These are phyloP conservation scores for Tridacna gigas DNA, from an alignment of 2,888 invertebrate species.

Conservation along the genomic window DNA sequence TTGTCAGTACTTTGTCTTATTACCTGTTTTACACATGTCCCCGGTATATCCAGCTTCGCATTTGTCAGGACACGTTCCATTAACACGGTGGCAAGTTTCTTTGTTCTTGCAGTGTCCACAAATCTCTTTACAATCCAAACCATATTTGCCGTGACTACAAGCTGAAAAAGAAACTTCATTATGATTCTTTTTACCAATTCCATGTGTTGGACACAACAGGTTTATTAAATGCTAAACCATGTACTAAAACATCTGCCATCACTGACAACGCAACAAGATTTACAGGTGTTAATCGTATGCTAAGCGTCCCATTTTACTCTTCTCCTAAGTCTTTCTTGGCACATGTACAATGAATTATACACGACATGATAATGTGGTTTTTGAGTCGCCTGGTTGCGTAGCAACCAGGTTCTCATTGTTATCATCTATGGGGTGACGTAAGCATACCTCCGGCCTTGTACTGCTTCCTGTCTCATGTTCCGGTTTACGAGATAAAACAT, in stretches of 20 bases:
- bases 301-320: background rate
- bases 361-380: too few relatives aligned
- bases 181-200: background rate
- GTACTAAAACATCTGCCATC: background rate
- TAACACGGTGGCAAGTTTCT: background rate
- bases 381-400: too few relatives aligned
- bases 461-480: too few relatives aligned
- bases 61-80: background rate
- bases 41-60: background rate
- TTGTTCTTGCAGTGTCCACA: slow-evolving; percentile 2
- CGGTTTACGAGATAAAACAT: too few relatives aligned
- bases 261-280: background rate
- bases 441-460: too few relatives aligned
- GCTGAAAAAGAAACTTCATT: background rate
- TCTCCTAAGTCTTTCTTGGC: background rate
- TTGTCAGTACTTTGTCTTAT: too few relatives aligned
- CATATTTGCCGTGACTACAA: background rate
- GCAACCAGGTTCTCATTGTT: too few relatives aligned
- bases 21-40: slow-evolving; percentile 16
- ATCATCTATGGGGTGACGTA: too few relatives aligned
- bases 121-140: background rate
- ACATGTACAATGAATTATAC: background rate
- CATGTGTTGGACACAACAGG: background rate
- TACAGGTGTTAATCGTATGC: background rate
- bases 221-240: background rate